Evolutionary conservation across 53 echinoderm and acorn worm species (phyloP).

Genomic region (Holothuria scabra): DNA sequence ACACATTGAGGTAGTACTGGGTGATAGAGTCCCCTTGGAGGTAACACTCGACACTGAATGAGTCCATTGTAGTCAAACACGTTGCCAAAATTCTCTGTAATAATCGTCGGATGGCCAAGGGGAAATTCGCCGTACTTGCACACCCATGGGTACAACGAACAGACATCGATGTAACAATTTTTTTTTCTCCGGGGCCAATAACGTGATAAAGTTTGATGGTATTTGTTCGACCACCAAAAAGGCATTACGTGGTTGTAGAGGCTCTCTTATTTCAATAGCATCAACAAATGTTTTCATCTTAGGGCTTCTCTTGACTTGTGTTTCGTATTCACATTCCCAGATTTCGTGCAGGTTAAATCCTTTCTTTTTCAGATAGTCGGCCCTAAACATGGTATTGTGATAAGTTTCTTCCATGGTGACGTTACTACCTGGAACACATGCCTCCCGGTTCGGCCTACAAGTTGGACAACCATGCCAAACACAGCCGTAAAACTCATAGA

Average conservation of each 20-base stretch:
- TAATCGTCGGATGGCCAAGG: no score
- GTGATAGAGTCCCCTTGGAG: conserved; percentile 57
- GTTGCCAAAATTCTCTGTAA: conserved; percentile 59
- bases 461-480: no score
- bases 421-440: no score
- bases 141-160: conserved; percentile 48
- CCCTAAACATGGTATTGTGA: no score
- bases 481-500: no score
- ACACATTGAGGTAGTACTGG: conserved; percentile 50
- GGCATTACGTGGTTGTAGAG: no score
- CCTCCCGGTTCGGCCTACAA: no score
- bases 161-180: conserved; percentile 48
- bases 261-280: no score
- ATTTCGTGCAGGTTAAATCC: neutral
- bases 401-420: no score
- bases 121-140: no score
- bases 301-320: neutral
- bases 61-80: conserved; percentile 56
- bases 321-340: neutral
- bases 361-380: no score
- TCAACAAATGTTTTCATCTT: conserved; percentile 48
- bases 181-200: conserved; percentile 30
- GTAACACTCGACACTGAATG: conserved; percentile 55
- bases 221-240: conserved; percentile 57
- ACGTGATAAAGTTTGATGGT: conserved; percentile 30